These are phyloP conservation scores for Arctopsyche grandis DNA, from an alignment of 1,140 invertebrate species.

Conservation along the genomic window DNA sequence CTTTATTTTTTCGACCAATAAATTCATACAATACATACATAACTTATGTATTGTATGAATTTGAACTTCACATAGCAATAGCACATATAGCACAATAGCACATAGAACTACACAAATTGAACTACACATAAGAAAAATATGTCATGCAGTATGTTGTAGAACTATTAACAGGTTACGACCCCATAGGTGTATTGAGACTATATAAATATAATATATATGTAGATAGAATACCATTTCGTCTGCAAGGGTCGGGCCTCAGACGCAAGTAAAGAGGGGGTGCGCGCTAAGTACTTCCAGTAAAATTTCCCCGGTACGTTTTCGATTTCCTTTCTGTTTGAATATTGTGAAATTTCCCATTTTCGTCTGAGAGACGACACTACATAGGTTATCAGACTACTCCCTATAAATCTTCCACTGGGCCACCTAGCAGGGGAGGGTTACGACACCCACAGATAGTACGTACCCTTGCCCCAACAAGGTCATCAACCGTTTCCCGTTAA, in stretches of 20 bases:
- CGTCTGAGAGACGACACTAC: constrained; percentile 38
- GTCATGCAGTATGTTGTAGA: no score
- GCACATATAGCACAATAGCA: no score
- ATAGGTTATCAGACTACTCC: constrained; percentile 30
- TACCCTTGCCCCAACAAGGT: background rate
- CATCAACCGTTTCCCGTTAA: constrained; percentile 8
- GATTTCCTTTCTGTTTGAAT: constrained; percentile 45
- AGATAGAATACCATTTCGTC: background rate
- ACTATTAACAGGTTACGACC: no score
- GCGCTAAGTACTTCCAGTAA: constrained; percentile 29
- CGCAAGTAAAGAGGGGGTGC: background rate
- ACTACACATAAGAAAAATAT: no score
- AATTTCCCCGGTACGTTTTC: constrained; percentile 40
- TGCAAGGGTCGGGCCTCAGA: background rate
- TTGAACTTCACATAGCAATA: no score
- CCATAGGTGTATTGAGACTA: background rate
- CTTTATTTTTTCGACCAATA: no score
- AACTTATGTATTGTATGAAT: no score
- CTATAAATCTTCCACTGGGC: constrained; percentile 30
- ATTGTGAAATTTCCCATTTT: constrained; percentile 43
- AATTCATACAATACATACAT: no score
- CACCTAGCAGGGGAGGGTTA: constrained; percentile 10
- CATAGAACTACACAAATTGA: no score
- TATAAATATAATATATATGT: background rate
- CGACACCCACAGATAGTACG: background rate